Base-by-base conservation (phyloP, 2,113 vertebrate genomes). In the Zosterops pallidus region DNA sequence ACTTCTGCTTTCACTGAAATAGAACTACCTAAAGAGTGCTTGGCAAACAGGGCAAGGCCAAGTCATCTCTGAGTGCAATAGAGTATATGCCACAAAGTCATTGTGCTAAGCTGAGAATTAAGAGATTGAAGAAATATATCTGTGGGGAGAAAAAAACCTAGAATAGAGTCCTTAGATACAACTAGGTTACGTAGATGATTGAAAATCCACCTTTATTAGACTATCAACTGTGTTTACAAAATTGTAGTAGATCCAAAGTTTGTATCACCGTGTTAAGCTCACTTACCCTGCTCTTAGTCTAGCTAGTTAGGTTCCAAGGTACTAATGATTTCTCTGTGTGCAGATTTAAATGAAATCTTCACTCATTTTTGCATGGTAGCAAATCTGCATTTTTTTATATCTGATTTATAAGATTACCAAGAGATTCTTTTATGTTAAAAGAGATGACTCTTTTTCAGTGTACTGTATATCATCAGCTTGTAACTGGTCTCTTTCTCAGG, bases 401-500 rank as follows among this genome's bases (percentile, higher is more conserved):
- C 94, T 96, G 97, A 98, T 96, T 97, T 97, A 96, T 98, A 97
- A 97, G 96, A 97, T 97, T 95, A 97, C 83, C 93, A 97, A 97
- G 97, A 98, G 94, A 95, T 96, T 98, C 97, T 98, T 98, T 98
- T 98, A 98, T 97, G 98, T 98, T 98, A 98, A 98, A 98, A 98
- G 98, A 98, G 96, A 97, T 96, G 80, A 97, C 95, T 79, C 96
- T 97, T 97, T 97, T 95, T 96, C 94, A 96, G 94, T 96, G 96
- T 96, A 97, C 95, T 97, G 96, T 97, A 95, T 96, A 95, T 92
- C 94, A 96, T 96, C 92, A 94, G 94, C 95, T 97, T 97, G 94
- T 97, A 97, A 96, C 97, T 94, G 95, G 97, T 98, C 95, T 97
- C 93, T 74, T 95, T 97, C 97, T 98, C 97, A 98, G 97, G 97